Conservation (phyloP, 2,113 vertebrate genomes). For the Panurus biarmicus region DNA sequence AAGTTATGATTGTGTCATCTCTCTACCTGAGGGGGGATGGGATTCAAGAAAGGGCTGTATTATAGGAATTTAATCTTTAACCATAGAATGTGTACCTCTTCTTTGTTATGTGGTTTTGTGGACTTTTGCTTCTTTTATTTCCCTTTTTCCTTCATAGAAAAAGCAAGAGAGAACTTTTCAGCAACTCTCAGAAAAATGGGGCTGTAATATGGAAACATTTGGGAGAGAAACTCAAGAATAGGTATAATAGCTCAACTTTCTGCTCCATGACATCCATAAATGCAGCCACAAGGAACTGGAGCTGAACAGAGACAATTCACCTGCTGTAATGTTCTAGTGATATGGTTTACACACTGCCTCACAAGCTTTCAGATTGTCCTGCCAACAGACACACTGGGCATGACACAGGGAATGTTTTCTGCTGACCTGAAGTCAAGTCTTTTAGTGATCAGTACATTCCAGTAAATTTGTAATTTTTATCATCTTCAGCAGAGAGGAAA, state of each 20-base stretch:
- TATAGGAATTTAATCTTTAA: neutral
- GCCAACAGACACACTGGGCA: neutral
- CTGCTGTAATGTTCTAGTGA: neutral
- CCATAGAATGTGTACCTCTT: neutral
- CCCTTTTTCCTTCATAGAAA: neutral
- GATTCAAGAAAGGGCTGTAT: neutral
- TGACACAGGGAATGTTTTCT: neutral
- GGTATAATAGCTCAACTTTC: neutral
- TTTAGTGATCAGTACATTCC: neutral
- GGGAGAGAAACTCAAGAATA: neutral
- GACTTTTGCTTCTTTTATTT: neutral
- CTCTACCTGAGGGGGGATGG: neutral
- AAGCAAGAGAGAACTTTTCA: neutral
- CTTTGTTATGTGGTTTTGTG: neutral
- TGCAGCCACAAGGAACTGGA: neutral
- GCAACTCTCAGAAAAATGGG: neutral
- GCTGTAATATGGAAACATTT: neutral
- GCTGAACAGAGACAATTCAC: neutral
- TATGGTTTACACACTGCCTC: neutral
- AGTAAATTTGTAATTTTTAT: neutral
- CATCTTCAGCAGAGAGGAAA: neutral
- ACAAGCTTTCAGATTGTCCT: neutral
- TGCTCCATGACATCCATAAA: neutral
- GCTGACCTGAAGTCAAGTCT: neutral
- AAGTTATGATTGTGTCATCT: neutral